Evolutionary conservation across 2,113 vertebrate genomes (phyloP).

Genomic region (Prunella himalayana): DNA sequence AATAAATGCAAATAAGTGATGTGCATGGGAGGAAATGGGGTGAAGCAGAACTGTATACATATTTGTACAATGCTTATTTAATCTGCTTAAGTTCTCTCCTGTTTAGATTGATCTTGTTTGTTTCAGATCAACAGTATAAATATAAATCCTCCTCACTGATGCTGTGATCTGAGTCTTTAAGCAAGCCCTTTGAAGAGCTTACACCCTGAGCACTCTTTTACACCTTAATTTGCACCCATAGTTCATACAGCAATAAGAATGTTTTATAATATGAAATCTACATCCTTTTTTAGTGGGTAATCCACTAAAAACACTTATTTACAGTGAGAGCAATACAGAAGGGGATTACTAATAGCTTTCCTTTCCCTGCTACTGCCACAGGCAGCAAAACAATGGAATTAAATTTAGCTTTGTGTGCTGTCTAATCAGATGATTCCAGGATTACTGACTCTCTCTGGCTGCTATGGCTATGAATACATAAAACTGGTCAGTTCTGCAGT

Average conservation of each 20-base stretch:
- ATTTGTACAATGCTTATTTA: not conserved
- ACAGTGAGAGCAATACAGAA: not conserved
- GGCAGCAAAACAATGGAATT: slow-evolving; percentile 34
- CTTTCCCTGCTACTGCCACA: not conserved
- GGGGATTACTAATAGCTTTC: slow-evolving; percentile 31
- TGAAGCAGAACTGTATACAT: not conserved
- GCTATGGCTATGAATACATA: not conserved
- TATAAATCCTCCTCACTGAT: not conserved
- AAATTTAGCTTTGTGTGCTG: not conserved
- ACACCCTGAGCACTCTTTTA: not conserved
- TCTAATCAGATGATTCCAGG: not conserved
- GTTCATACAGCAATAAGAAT: not conserved
- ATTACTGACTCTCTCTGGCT: not conserved
- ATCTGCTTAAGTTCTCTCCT: not conserved
- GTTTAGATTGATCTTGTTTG: slow-evolving; percentile 8
- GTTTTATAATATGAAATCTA: not conserved
- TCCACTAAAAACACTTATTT: slow-evolving; percentile 14
- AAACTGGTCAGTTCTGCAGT: not conserved
- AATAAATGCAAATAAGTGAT: not conserved
- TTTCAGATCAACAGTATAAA: not conserved
- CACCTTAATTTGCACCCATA: not conserved
- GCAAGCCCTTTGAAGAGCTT: not conserved
- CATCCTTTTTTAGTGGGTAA: not conserved
- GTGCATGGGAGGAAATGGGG: not conserved
- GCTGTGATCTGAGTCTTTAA: not conserved